A percentile compares a stretch with the other conserved stretches of the same genome.
Conservation (phyloP, 53 echinoderm and acorn worm genomes). For the Crossaster papposus region DNA sequence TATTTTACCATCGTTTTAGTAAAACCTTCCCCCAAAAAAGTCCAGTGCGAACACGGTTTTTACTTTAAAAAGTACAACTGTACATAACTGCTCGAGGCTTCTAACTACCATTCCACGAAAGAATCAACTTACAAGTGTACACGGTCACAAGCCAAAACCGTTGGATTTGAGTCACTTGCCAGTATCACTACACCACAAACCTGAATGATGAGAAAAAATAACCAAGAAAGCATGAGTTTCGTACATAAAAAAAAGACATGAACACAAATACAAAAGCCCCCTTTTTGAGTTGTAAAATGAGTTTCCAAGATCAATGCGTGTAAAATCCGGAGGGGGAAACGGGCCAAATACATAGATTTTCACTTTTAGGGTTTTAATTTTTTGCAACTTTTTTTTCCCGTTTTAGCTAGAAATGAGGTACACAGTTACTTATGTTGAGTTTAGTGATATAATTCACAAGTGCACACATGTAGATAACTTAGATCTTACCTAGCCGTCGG, state of each 20-base stretch:
- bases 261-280: background rate
- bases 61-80: too few relatives aligned
- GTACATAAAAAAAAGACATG: background rate
- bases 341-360: too few relatives aligned
- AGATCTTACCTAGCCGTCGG: constrained; percentile 18
- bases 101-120: too few relatives aligned
- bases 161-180: background rate
- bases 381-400: background rate
- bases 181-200: background rate
- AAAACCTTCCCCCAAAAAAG: too few relatives aligned
- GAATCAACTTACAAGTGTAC: background rate
- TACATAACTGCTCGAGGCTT: too few relatives aligned
- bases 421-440: background rate
- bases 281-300: background rate
- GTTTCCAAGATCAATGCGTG: background rate
- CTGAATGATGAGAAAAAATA: background rate
- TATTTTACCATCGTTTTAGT: too few relatives aligned
- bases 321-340: too few relatives aligned
- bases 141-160: background rate
- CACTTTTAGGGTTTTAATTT: too few relatives aligned
- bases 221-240: background rate
- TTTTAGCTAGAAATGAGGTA: background rate
- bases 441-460: background rate
- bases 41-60: too few relatives aligned
- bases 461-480: constrained; percentile 24